Percentiles rank a stretch among this genome's conserved stretches.
Conservation (phyloP, 2,888 invertebrate genomes). For the Pheosia gnoma region DNA sequence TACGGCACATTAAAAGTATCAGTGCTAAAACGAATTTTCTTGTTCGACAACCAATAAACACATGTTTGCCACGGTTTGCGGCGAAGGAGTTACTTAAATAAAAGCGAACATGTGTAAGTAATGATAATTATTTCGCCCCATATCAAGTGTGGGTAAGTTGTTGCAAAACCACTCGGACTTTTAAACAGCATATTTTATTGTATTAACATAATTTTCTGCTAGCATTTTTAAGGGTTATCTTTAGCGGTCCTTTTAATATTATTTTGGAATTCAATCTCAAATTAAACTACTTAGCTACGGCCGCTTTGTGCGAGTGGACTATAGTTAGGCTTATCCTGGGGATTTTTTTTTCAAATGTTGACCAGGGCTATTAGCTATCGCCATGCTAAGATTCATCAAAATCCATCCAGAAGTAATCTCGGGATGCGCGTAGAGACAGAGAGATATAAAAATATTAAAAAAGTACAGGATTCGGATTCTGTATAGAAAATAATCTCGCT, state of each 20-base stretch:
- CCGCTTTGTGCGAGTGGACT: too few relatives aligned
- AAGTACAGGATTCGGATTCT: too few relatives aligned
- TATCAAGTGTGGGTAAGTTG: conserved; percentile 12
- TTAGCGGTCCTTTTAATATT: neutral
- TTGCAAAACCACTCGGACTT: conserved; percentile 24
- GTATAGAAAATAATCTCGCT: too few relatives aligned
- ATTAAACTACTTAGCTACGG: neutral
- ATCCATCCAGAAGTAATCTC: too few relatives aligned
- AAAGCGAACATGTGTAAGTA: conserved; percentile 35
- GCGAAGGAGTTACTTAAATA: conserved; percentile 30
- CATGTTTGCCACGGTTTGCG: conserved; percentile 40
- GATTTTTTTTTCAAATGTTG: too few relatives aligned
- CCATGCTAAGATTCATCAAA: too few relatives aligned
- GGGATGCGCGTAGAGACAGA: too few relatives aligned
- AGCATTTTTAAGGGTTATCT: conserved; percentile 8
- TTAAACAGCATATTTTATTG: conserved; percentile 30
- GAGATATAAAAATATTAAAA: too few relatives aligned
- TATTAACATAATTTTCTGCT: conserved; percentile 15
- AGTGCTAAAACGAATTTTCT: conserved; percentile 37
- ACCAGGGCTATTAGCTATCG: too few relatives aligned
- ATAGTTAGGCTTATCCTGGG: too few relatives aligned
- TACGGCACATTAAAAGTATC: conserved; percentile 12
- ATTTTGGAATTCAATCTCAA: neutral
- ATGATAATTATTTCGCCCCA: conserved; percentile 32
- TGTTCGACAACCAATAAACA: conserved; percentile 49